Evolutionary conservation across 2,797 vertebrate genomes (phyloP), one percentile per base, ranked within the genome.

Genomic region (Phrynocephalus forsythii): DNA sequence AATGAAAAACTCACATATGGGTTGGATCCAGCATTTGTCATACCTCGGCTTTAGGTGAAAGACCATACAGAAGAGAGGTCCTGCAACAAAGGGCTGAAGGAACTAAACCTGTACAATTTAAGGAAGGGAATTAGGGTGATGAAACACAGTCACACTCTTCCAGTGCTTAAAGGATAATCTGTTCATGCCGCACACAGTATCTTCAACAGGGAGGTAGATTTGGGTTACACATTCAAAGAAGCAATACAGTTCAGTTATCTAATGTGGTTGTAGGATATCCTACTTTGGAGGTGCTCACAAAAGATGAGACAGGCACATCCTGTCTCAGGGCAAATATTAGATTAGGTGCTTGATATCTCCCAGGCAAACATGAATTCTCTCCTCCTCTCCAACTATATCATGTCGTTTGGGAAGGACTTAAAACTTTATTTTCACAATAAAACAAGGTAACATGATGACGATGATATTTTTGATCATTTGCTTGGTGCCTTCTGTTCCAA

Each of bases 381-480:
- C 67, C 48, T 67, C 75, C 68, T 82, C 50, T 50, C 79, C 85
- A 56, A 0, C 38, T 71, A 18, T 9, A 71, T 50, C 78, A 63
- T 72, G 76, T 78, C 28, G 13, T 79, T 56, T 56, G 76, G 44
- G 77, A 63, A 83, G 60, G 24, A 90, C 81, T 71, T 86, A 78
- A 87, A 4, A 44, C 38, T 13, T 48, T 66, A 16, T 86, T 28
- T 48, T 24, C 72, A 68, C n/a, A 16, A 22, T 33, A 75, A 67
- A 44, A n/a, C 56, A 28, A 44, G 7, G 26, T 26, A 82, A 15
- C 24, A 26, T 1, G 75, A 75, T 4, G n/a, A 11, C 18, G 5
- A 0, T 1, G 24, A 72, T 18, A 33, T 85, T 79, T 89, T 50
- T 77, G 83, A 71, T 69, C 11, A 0, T 0, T 3, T 68, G 60